Base-by-base conservation (phyloP, 2,888 invertebrate genomes). In the Cetonia aurata region DNA sequence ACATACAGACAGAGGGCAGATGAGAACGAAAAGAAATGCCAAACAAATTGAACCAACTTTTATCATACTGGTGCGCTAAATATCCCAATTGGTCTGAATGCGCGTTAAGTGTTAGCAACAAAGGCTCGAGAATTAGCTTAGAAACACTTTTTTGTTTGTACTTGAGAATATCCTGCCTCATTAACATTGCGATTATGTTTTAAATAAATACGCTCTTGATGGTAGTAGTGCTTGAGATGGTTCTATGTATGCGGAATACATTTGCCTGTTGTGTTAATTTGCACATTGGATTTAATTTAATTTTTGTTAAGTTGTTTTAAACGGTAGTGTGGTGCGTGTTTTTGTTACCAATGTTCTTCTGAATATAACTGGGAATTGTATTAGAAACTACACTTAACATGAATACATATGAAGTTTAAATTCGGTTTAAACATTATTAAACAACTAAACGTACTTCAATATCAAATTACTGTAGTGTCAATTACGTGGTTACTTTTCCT, bases 121-220 rank as follows among this genome's bases (percentile, higher is more conserved):
- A 62, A 48, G 31, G 31, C 10, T 15, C 48, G 31, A 13, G 48
- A 62, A 62, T 48, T 48, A 62, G 46, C 17, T 37, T 48, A 48
- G 13, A 62, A 62, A 48, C 48, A 62, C 33, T 48, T 48, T 62
- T 62, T 48, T 48, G 44, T 46, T 62, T 62, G 62, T 31, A 33
- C 48, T 62, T 48, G 33, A 25, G 48, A 48, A 62, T 48, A 48
- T 62, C 33, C 62, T 42, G 62, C 48, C 48, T 48, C 62, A 62
- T 62, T 62, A 62, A 62, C 62, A 15, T 31, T 62, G 33, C 62
- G 62, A 62, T 62, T 62, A 50, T 62, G 62, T 62, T 48, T 62
- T 62, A 62, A 62, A 62, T 62, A 62, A 62, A 62, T 46, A 60
- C 33, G 31, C 42, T 31, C 9, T 48, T 48, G 48, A 62, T 62